Base-by-base conservation (phyloP, 2,113 vertebrate species). In the Labeo rohita region DNA sequence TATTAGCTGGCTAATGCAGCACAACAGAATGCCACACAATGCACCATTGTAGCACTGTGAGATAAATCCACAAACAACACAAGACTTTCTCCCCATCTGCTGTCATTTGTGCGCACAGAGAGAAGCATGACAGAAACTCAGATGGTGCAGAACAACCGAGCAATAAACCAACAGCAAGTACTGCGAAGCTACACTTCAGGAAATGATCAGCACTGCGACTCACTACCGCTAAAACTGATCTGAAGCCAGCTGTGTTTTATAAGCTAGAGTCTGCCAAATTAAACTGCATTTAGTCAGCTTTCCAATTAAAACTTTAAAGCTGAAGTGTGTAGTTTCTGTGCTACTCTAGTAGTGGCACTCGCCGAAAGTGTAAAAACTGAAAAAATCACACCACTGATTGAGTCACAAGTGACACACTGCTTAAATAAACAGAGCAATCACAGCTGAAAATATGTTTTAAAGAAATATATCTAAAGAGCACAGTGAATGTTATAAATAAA, bases 61-160 rank as follows among this genome's bases (percentile, higher is more conserved):
- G 47, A 82, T 66, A 80, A 80, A 80, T 49, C 79, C 59, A 47
- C 79, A 65, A 80, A 15, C 39, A 80, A 80, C 59, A 47, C n/a
- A 80, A 10, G 43, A 47, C 43, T 63, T 28, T 65, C 79, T 80
- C 21, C 13, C 79, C 59, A 66, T 80, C 79, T 80, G 59, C 59
- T 80, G 79, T 10, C 61, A 16, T 80, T 28, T 80, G 79, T 80
- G 72, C 47, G 2, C 6, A 6, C n/a, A 82, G 45, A 70, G 6
- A 70, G 23, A 47, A 81, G 12, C 28, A 49, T 66, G n/a, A 66
- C 59, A 50, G n/a, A 81, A 66, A 23, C 18, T 34, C 49, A 52
- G 74, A 36, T 9, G 12, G n/a, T 9, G 13, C n/a, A 80, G 4
- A 82, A 52, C n/a, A 39, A 70, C 45, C 16, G 16, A 54, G 47